Evolutionary conservation across 2,797 vertebrate species (phyloP).

Genomic region (Scomberomorus guttatus): DNA sequence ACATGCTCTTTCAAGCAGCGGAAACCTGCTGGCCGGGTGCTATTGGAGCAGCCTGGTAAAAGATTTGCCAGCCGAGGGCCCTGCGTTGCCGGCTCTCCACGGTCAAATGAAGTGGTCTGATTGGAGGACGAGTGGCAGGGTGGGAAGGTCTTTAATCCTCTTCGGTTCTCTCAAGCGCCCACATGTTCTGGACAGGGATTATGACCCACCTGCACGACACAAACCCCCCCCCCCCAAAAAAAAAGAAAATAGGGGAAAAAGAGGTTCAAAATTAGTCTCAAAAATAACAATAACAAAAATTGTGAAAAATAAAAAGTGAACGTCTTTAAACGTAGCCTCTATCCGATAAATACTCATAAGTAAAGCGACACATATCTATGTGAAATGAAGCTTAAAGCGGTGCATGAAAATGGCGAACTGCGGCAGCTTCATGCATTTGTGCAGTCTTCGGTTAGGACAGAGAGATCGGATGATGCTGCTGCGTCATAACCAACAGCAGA

Average conservation of each 20-base stretch:
- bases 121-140: constrained; percentile 50
- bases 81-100: constrained; percentile 33
- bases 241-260: constrained; percentile 10
- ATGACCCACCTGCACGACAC: constrained; percentile 64
- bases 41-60: constrained; percentile 48
- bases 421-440: constrained; percentile 68
- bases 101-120: constrained; percentile 54
- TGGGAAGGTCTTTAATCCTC: constrained; percentile 70
- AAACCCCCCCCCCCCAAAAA: background rate
- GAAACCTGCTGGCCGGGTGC: constrained; percentile 68
- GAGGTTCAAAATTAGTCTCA: background rate
- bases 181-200: constrained; percentile 65
- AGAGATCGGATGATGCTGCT: constrained; percentile 78
- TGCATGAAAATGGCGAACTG: constrained; percentile 79
- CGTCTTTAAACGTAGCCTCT: background rate
- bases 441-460: constrained; percentile 67
- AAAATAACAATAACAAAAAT: constrained; percentile 3
- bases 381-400: constrained; percentile 51
- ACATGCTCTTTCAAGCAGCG: constrained; percentile 89
- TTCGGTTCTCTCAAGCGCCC: constrained; percentile 57
- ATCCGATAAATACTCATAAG: constrained; percentile 2
- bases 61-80: constrained; percentile 53
- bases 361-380: constrained; percentile 8
- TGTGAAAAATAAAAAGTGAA: background rate
- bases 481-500: constrained; percentile 80